Conservation (phyloP, 2,797 vertebrate species). For the Urosaurus nigricauda region DNA sequence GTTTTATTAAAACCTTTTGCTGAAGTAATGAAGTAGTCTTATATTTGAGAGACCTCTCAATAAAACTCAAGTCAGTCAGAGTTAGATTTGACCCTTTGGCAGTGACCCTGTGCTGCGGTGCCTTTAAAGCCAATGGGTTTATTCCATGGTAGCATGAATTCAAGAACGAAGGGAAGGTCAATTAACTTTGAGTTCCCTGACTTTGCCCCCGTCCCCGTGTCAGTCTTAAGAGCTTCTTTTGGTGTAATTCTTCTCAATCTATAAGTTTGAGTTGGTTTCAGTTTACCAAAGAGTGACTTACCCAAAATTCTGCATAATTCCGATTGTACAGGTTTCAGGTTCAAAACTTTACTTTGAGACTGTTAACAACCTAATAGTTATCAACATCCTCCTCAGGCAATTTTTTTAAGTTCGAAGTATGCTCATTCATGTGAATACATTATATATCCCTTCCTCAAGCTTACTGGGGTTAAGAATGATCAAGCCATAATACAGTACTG, state of each 20-base stretch:
- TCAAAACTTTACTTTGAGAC: constrained; percentile 72
- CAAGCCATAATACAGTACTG: constrained; percentile 84
- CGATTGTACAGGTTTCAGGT: constrained; percentile 83
- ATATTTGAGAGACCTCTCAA: constrained; percentile 35
- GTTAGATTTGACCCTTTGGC: constrained; percentile 59
- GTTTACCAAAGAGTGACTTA: constrained; percentile 88
- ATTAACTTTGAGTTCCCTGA: constrained; percentile 67
- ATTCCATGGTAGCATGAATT: constrained; percentile 52
- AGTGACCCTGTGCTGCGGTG: constrained; percentile 60
- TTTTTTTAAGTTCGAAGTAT: constrained; percentile 39
- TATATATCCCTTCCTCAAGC: constrained; percentile 68
- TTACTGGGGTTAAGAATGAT: constrained; percentile 71
- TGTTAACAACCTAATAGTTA: constrained; percentile 74
- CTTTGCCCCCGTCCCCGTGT: constrained; percentile 66
- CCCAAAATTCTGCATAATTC: constrained; percentile 80
- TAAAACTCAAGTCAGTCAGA: constrained; percentile 70
- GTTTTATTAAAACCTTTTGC: constrained; percentile 69
- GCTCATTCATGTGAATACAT: constrained; percentile 60
- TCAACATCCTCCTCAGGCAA: constrained; percentile 47
- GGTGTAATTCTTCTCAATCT: constrained; percentile 72
- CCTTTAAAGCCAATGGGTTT: constrained; percentile 61
- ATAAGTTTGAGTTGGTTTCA: constrained; percentile 80
- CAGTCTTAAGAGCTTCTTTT: constrained; percentile 70
- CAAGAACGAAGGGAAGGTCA: constrained; percentile 62
- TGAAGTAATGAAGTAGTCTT: constrained; percentile 69